phyloP scores from a whole-genome alignment of 2,888 invertebrate species.

The Pelosia muscerda region DNA sequence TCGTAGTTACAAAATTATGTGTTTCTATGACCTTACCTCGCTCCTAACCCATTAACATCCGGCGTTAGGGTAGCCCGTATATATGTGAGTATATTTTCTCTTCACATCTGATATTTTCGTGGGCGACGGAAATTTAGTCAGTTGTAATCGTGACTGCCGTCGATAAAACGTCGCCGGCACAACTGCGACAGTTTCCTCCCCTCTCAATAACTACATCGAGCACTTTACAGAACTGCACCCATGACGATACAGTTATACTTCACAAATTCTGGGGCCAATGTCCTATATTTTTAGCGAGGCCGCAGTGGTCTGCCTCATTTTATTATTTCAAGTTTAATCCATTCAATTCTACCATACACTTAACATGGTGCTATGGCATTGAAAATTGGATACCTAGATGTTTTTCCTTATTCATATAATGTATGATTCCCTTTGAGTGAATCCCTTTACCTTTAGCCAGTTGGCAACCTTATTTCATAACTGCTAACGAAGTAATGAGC shows the following conservation, averaged over 20 bases:
- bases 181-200: constrained; percentile 26
- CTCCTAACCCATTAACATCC: constrained; percentile 23
- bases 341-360: constrained; percentile 29
- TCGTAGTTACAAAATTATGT: constrained; percentile 20
- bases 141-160: constrained; percentile 33
- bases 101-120: constrained; percentile 19
- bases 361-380: constrained; percentile 28
- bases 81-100: constrained; percentile 16
- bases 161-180: constrained; percentile 20
- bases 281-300: constrained; percentile 30
- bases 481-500: constrained; percentile 51
- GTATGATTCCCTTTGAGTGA: constrained; percentile 22
- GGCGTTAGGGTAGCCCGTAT: constrained; percentile 20
- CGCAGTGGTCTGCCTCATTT: constrained; percentile 7
- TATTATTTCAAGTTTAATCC: constrained; percentile 29
- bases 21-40: constrained; percentile 13
- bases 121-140: constrained; percentile 22
- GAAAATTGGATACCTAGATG: constrained; percentile 33
- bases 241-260: constrained; percentile 11
- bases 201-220: constrained; percentile 24
- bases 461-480: constrained; percentile 46
- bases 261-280: constrained; percentile 23
- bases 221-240: constrained; percentile 21
- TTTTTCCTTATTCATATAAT: constrained; percentile 28
- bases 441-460: constrained; percentile 33